These are phyloP conservation scores for Drosophila affinis DNA, from an alignment of 2,888 invertebrate species.

Conservation along the genomic window DNA sequence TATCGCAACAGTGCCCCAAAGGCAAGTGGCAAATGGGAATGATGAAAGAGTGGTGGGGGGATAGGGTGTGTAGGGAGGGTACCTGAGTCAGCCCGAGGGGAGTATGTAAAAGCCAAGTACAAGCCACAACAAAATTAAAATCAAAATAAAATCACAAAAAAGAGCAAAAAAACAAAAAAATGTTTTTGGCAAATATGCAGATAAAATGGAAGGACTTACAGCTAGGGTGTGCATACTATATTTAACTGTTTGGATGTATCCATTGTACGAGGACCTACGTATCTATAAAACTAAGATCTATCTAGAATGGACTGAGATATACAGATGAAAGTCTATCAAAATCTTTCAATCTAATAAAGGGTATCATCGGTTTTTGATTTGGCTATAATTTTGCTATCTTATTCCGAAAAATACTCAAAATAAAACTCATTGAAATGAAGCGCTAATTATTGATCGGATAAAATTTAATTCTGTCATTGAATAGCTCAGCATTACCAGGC, in stretches of 20 bases:
- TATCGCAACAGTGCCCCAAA: conserved; percentile 27
- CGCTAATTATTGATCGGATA: neutral
- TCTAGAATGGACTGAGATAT: no score
- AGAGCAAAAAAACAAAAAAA: conserved; percentile 40
- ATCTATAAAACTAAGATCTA: no score
- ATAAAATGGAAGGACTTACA: conserved; percentile 12
- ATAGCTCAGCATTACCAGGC: conserved; percentile 19
- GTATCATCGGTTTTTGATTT: no score
- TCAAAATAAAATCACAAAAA: conserved; percentile 46
- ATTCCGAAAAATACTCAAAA: neutral
- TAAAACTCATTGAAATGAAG: neutral
- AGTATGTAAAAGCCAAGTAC: conserved; percentile 74
- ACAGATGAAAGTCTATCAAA: no score
- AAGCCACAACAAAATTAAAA: conserved; percentile 70
- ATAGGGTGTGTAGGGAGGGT: no score
- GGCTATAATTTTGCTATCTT: no score
- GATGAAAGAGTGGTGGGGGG: neutral
- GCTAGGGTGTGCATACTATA: neutral
- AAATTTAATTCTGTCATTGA: neutral
- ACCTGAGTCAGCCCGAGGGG: conserved; percentile 3
- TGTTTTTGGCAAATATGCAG: conserved; percentile 35
- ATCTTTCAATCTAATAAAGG: no score
- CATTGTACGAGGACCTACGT: no score
- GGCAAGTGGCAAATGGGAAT: conserved; percentile 41
- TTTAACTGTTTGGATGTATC: neutral